phyloP scores from a whole-genome alignment of 2,113 vertebrate genomes.

The Chinchilla lanigera region DNA sequence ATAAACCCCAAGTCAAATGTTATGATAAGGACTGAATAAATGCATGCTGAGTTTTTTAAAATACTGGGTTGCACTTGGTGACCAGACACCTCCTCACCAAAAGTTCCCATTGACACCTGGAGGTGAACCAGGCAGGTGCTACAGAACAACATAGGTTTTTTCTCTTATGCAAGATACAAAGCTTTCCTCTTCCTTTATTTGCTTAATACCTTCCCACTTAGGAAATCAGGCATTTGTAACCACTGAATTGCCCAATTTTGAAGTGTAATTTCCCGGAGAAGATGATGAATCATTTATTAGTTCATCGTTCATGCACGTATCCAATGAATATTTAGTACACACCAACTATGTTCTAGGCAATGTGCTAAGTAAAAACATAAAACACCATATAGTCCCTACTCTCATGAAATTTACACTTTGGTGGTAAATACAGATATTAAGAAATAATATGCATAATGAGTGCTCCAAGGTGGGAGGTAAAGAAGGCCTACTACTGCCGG shows the following conservation, averaged over 20 bases:
- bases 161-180: slow-evolving; percentile 26
- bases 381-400: not conserved
- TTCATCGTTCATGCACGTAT: not conserved
- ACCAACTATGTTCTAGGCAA: not conserved
- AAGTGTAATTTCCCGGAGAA: slow-evolving; percentile 45
- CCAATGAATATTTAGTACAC: not conserved
- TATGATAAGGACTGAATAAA: not conserved
- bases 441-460: not conserved
- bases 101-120: not conserved
- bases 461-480: not conserved
- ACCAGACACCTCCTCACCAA: not conserved
- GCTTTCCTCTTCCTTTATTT: slow-evolving; percentile 64
- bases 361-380: not conserved
- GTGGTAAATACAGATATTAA: not conserved
- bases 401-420: not conserved
- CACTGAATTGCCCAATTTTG: slow-evolving; percentile 48
- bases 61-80: not conserved
- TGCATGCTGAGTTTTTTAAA: not conserved
- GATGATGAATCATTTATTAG: slow-evolving; percentile 29
- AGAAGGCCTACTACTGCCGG: no score
- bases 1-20: not conserved
- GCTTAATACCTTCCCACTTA: slow-evolving; percentile 8
- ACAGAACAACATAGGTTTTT: not conserved
- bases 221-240: not conserved
- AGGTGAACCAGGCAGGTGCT: not conserved